A percentile compares a stretch with the other conserved stretches of the same genome.
Conservation (phyloP, 2,888 invertebrate species). For the Biston betularia region DNA sequence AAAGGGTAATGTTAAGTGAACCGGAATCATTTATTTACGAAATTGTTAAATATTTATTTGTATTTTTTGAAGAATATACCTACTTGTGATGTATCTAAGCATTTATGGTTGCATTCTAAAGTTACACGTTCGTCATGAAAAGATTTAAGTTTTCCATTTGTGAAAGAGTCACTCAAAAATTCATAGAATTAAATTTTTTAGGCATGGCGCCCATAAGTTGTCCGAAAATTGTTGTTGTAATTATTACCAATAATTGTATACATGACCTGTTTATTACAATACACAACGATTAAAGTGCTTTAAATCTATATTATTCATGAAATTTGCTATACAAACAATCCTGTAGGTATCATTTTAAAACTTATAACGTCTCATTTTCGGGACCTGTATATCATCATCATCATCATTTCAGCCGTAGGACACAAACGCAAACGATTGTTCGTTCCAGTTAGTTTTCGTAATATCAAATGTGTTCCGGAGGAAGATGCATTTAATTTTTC, state of each 20-base stretch:
- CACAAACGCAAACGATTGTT: too few relatives aligned
- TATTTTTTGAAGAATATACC: background rate
- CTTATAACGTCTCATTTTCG: background rate
- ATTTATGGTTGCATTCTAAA: background rate
- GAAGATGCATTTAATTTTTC: too few relatives aligned
- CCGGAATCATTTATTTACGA: constrained; percentile 17
- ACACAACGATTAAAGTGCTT: background rate
- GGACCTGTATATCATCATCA: background rate
- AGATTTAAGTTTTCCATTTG: too few relatives aligned
- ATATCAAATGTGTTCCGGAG: too few relatives aligned
- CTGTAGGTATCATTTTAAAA: background rate
- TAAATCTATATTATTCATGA: background rate
- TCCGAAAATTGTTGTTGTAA: too few relatives aligned
- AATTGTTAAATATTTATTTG: constrained; percentile 5
- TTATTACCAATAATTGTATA: too few relatives aligned
- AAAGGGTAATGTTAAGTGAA: constrained; percentile 5
- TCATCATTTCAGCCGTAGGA: too few relatives aligned
- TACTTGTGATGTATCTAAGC: background rate
- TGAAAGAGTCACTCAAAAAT: too few relatives aligned
- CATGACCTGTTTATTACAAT: background rate
- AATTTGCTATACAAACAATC: background rate
- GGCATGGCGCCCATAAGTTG: too few relatives aligned
- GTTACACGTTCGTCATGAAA: too few relatives aligned
- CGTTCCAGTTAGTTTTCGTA: too few relatives aligned
- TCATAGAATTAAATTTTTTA: too few relatives aligned